These are phyloP conservation scores for Sarcophaga carnaria DNA, from an alignment of 2,888 invertebrate species.

Conservation along the genomic window DNA sequence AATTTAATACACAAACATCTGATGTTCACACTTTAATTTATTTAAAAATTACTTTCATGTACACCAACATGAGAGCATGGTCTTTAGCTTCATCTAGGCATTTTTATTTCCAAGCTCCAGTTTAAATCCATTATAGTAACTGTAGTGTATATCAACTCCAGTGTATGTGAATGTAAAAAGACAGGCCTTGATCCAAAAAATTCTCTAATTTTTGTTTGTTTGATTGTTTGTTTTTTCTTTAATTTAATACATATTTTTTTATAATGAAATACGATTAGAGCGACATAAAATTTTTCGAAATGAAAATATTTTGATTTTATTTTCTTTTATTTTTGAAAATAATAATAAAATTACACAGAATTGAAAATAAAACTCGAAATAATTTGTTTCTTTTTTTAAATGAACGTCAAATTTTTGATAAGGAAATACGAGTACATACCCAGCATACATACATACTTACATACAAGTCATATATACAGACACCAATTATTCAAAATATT, in stretches of 20 bases:
- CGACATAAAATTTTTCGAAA: background rate
- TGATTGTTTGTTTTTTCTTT: background rate
- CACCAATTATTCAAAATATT: background rate
- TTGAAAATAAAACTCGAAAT: background rate
- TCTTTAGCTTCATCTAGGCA: too few species aligned
- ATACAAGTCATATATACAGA: too few species aligned
- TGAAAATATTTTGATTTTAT: background rate
- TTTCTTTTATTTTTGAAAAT: background rate
- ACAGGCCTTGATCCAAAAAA: conserved; percentile 48
- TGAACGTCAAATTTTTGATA: background rate
- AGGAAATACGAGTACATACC: background rate
- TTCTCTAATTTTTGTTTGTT: background rate
- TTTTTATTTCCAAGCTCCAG: too few species aligned
- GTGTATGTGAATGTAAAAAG: background rate
- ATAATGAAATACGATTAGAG: background rate
- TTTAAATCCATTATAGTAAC: too few species aligned
- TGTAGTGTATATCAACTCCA: too few species aligned
- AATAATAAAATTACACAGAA: background rate
- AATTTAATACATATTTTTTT: background rate
- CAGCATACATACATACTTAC: too few species aligned
- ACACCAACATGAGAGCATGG: too few species aligned
- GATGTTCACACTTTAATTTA: too few species aligned
- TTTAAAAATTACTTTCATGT: too few species aligned
- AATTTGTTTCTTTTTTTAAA: background rate
- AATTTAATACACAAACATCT: too few species aligned